A percentile compares a stretch with the other conserved stretches of the same genome.
Conservation (phyloP, 2,888 invertebrate genomes). For the Mellilla xanthometata region DNA sequence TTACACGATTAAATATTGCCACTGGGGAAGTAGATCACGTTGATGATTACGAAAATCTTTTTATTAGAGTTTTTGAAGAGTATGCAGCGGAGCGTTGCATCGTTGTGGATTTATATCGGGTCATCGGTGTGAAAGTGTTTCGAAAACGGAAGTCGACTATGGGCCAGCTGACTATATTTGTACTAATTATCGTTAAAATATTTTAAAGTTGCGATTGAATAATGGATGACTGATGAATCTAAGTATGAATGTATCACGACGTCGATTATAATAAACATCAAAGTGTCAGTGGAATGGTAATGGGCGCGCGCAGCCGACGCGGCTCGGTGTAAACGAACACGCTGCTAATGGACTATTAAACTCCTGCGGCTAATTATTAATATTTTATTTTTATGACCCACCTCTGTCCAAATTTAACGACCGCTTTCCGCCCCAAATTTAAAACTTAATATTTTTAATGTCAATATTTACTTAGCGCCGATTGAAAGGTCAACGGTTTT, state of each 20-base stretch:
- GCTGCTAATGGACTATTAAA: constrained; percentile 68
- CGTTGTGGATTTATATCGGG: constrained; percentile 46
- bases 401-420: constrained; percentile 66
- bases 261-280: constrained; percentile 39
- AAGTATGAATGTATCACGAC: constrained; percentile 32
- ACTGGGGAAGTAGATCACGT: constrained; percentile 75
- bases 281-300: constrained; percentile 41
- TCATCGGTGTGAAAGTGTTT: constrained; percentile 53
- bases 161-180: constrained; percentile 21
- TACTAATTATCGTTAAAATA: constrained; percentile 23
- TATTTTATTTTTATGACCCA: constrained; percentile 72
- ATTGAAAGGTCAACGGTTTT: constrained; percentile 65
- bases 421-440: constrained; percentile 67
- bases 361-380: constrained; percentile 69
- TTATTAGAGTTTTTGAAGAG: constrained; percentile 67
- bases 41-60: constrained; percentile 74
- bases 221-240: constrained; percentile 25
- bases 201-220: constrained; percentile 25
- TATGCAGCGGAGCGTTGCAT: constrained; percentile 57
- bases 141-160: constrained; percentile 51
- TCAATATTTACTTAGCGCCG: constrained; percentile 64
- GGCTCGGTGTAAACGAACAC: constrained; percentile 53
- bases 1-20: constrained; percentile 72
- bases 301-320: constrained; percentile 42
- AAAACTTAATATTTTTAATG: constrained; percentile 59